Evolutionary conservation across 2,888 invertebrate species (phyloP).

Genomic region (Nemurella pictetii): DNA sequence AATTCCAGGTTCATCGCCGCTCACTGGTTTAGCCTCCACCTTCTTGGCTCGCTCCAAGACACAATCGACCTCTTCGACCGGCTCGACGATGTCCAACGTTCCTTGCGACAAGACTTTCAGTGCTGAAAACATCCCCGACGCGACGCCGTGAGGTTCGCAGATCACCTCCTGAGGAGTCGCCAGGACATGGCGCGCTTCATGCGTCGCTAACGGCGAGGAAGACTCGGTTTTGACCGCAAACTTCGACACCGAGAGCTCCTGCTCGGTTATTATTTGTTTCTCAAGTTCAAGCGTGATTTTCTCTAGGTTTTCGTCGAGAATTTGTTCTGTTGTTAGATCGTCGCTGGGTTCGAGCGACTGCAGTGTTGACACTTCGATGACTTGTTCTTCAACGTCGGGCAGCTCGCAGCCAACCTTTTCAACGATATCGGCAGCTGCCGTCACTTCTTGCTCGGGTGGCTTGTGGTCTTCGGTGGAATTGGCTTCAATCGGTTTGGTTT

Average conservation of each 20-base stretch:
- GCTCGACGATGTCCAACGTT: slow-evolving; percentile 21
- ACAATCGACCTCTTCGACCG: slow-evolving; percentile 8
- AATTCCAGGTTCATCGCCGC: not conserved
- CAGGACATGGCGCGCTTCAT: not conserved
- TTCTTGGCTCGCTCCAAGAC: not conserved
- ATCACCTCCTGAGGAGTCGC: not conserved
- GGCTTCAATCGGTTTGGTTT: not conserved
- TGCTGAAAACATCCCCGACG: not conserved
- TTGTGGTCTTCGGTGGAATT: not conserved
- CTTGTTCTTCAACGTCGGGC: too few species aligned
- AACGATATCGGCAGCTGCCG: not conserved
- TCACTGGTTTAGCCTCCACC: not conserved
- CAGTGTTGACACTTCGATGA: too few species aligned
- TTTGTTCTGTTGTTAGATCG: not conserved
- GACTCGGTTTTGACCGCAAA: not conserved
- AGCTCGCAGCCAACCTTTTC: too few species aligned
- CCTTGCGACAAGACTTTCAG: slow-evolving; percentile 17
- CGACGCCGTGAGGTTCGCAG: slow-evolving; percentile 2
- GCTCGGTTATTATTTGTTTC: slow-evolving; percentile 15
- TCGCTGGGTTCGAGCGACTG: not conserved
- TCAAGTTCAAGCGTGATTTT: slow-evolving; percentile 10
- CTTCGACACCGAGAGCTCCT: not conserved
- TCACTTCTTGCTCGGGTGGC: not conserved
- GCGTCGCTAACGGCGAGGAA: not conserved
- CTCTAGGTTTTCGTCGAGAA: slow-evolving; percentile 18